phyloP scores from a whole-genome alignment of 2,797 vertebrate genomes.

The Simalia tracyae region DNA sequence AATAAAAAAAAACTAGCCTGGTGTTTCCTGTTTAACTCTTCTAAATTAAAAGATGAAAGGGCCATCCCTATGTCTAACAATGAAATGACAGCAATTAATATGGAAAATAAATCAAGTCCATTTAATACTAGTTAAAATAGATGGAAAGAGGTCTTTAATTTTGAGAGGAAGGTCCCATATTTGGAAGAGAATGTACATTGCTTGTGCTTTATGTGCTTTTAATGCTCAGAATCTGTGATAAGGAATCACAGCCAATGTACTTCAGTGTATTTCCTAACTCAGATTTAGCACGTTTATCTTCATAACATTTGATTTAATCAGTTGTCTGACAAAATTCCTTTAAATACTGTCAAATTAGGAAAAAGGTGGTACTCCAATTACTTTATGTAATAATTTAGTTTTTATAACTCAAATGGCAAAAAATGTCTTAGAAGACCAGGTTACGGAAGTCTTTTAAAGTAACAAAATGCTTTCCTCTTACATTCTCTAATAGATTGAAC shows the following conservation, averaged over 20 bases:
- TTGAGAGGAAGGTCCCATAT: conserved; percentile 34
- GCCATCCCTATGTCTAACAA: conserved; percentile 23
- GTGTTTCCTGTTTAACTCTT: conserved; percentile 42
- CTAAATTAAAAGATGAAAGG: conserved; percentile 38
- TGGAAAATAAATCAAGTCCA: neutral
- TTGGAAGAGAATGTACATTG: neutral
- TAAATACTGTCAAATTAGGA: conserved; percentile 61
- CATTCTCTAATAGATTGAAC: neutral
- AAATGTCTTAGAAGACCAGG: neutral
- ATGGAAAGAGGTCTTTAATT: conserved; percentile 31
- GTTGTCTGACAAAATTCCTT: conserved; percentile 42
- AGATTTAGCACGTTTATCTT: conserved; percentile 46
- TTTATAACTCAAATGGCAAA: conserved; percentile 17
- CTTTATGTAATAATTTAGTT: conserved; percentile 54
- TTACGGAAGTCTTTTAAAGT: conserved; percentile 8
- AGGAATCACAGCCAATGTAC: conserved; percentile 44
- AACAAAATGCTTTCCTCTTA: neutral
- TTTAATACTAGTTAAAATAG: neutral
- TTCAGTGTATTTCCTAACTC: conserved; percentile 47
- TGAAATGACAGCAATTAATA: conserved; percentile 27
- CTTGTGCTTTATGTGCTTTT: neutral
- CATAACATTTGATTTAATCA: conserved; percentile 57
- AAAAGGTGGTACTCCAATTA: conserved; percentile 45
- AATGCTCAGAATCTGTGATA: conserved; percentile 14
- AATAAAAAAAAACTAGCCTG: conserved; percentile 50